These are phyloP conservation scores for Trichogramma dendrolimi DNA, from an alignment of 2,888 invertebrate species.

Conservation along the genomic window DNA sequence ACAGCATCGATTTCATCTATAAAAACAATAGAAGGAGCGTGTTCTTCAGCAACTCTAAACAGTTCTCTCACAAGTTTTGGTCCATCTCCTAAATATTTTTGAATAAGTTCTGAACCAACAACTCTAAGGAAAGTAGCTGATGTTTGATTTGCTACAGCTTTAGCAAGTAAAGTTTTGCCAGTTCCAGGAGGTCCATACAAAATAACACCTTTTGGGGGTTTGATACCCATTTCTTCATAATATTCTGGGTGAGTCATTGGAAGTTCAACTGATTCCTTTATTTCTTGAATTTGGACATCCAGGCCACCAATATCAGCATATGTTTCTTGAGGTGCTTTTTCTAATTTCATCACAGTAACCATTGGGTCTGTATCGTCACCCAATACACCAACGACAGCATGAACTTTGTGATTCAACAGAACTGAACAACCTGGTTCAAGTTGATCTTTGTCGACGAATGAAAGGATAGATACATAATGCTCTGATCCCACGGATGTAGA, in stretches of 20 bases:
- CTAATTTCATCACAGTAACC: constrained; percentile 99
- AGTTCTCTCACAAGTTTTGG: constrained; percentile 96
- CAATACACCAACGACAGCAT: constrained; percentile 98
- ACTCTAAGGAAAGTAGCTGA: constrained; percentile 98
- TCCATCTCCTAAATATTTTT: constrained; percentile 98
- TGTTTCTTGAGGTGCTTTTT: constrained; percentile 99
- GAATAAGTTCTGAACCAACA: constrained; percentile 98
- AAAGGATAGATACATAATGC: constrained; percentile 98
- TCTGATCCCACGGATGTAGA: constrained; percentile 98
- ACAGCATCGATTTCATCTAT: constrained; percentile 99
- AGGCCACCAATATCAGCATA: constrained; percentile 97
- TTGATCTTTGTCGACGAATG: constrained; percentile 99
- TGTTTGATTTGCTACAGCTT: constrained; percentile 99
- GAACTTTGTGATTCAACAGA: constrained; percentile 96
- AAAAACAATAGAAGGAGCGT: constrained; percentile 98
- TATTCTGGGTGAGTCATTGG: constrained; percentile 99
- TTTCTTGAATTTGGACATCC: constrained; percentile 96
- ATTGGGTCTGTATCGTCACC: constrained; percentile 99
- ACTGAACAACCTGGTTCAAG: constrained; percentile 98
- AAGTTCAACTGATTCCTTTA: constrained; percentile 96
- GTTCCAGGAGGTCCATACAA: constrained; percentile 97
- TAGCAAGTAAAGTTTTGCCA: constrained; percentile 95
- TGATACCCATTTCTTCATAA: constrained; percentile 99
- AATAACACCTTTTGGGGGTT: constrained; percentile 98
- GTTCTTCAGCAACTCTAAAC: constrained; percentile 98